These are phyloP conservation scores for Horisme vitalbata DNA, from an alignment of 2,888 invertebrate species.

Conservation along the genomic window DNA sequence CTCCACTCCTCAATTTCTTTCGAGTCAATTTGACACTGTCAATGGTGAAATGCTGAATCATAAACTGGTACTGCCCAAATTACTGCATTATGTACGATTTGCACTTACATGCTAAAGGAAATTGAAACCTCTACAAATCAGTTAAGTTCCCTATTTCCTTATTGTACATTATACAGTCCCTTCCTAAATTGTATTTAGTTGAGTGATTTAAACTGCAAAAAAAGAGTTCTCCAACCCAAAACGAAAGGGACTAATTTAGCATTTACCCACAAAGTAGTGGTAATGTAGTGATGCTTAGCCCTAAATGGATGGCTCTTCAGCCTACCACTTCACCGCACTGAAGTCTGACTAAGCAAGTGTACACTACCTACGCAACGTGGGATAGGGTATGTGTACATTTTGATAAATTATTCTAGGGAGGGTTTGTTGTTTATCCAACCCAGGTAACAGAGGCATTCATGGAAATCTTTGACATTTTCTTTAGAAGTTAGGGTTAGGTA, in stretches of 20 bases:
- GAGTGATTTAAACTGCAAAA: no score
- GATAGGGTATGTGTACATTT: slow-evolving; percentile 7
- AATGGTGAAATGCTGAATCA: no score
- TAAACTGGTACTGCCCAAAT: no score
- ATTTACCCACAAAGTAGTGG: slow-evolving; percentile 9
- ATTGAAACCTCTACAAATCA: no score
- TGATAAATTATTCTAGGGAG: slow-evolving; percentile 14
- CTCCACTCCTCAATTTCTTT: no score
- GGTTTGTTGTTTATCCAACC: slow-evolving; percentile 9
- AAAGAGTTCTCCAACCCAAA: no score
- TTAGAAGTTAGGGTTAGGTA: not conserved
- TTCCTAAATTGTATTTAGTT: no score
- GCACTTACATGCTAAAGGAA: no score
- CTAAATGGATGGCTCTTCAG: slow-evolving; percentile 11
- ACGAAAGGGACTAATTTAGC: slow-evolving; percentile 11
- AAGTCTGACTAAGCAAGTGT: slow-evolving; percentile 1
- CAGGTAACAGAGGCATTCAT: slow-evolving; percentile 4
- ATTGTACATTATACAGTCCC: no score
- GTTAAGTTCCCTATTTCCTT: no score
- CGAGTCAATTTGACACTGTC: no score
- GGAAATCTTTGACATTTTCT: slow-evolving; percentile 9
- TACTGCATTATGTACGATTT: no score
- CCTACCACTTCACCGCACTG: slow-evolving; percentile 2
- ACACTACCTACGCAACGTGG: slow-evolving; percentile 9
- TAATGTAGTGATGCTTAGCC: slow-evolving; percentile 14